These are phyloP conservation scores for Macroglossus sobrinus DNA, from an alignment of 2,113 vertebrate species.

Conservation along the genomic window DNA sequence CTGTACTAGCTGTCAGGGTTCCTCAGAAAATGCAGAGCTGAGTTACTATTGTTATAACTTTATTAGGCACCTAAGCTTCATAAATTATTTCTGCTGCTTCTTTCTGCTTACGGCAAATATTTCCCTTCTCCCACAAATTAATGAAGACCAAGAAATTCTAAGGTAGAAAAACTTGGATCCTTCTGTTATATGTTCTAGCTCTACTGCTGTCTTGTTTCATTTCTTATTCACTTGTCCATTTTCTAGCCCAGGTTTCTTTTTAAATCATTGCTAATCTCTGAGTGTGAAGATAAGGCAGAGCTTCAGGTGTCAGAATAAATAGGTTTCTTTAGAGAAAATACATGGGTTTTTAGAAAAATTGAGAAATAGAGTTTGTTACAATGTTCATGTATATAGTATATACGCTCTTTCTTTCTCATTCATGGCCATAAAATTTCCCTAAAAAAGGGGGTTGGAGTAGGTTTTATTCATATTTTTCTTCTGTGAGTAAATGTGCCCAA, in stretches of 20 bases:
- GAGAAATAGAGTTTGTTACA: neutral
- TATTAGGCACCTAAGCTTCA: neutral
- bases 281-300: neutral
- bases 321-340: neutral
- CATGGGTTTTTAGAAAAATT: neutral
- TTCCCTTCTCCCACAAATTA: neutral
- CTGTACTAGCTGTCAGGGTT: fast-evolving
- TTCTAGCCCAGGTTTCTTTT: neutral
- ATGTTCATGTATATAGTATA: neutral
- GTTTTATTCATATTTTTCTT: neutral
- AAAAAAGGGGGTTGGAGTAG: neutral
- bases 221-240: neutral
- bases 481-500: neutral
- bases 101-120: neutral
- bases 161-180: neutral
- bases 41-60: neutral
- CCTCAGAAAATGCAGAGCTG: neutral
- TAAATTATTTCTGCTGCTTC: neutral
- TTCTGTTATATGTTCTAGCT: neutral
- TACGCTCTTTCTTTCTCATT: neutral
- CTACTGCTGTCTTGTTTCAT: neutral
- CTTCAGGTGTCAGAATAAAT: neutral
- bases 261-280: neutral
- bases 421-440: neutral
- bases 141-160: neutral